Evolutionary conservation across 37 sponge, comb jelly and placozoan genomes (phyloP).

Genomic region (Cliona cf. orientalis): DNA sequence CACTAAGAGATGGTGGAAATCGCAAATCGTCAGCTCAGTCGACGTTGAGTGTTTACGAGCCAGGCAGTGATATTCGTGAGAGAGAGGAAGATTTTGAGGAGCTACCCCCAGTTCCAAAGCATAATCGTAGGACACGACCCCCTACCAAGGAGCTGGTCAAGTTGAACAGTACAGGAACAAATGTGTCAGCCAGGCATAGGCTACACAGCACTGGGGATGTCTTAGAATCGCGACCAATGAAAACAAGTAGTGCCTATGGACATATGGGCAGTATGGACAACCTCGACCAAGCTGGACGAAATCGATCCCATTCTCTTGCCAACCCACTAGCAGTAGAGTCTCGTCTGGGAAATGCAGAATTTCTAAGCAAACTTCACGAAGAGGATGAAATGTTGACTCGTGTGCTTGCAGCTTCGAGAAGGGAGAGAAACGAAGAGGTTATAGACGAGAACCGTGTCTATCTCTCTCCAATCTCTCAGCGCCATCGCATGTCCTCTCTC

Average conservation of each 20-base stretch:
- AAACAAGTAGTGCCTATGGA: background rate
- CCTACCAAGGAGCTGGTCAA: background rate
- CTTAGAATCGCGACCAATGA: conserved; percentile 5
- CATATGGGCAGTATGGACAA: conserved; percentile 31
- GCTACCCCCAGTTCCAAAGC: conserved; percentile 23
- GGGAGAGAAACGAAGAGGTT: conserved; percentile 22
- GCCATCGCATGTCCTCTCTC: background rate
- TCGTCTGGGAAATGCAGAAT: background rate
- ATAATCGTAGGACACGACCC: background rate
- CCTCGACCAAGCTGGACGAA: background rate
- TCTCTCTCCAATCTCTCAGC: background rate
- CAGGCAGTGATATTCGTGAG: conserved; percentile 34
- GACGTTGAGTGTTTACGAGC: conserved; percentile 13
- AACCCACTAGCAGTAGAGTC: background rate
- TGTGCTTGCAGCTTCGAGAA: conserved; percentile 25
- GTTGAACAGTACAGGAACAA: background rate
- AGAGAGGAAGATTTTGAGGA: conserved; percentile 46
- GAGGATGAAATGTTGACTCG: conserved; percentile 31
- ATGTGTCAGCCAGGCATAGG: background rate
- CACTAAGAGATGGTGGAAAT: background rate
- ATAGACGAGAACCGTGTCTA: conserved; percentile 7
- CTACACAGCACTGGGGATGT: conserved; percentile 48
- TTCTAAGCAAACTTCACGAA: conserved; percentile 36
- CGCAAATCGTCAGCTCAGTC: conserved; percentile 14
- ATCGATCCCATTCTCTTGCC: background rate